Conservation (phyloP, 2,113 vertebrate genomes). For the Rhynchomys soricoides region DNA sequence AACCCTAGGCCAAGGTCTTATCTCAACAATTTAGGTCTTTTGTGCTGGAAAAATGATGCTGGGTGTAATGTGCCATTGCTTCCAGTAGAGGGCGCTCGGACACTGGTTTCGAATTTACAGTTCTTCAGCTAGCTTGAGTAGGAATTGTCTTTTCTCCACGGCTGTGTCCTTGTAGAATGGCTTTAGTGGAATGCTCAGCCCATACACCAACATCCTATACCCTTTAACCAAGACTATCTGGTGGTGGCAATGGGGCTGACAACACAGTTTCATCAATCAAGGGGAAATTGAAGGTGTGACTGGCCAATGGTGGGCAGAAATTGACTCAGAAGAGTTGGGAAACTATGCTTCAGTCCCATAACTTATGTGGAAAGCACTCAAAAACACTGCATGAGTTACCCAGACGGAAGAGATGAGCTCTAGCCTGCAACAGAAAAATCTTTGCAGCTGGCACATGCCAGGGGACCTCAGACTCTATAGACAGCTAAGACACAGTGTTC, state of each 20-base stretch:
- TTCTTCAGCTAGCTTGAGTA: fast-evolving
- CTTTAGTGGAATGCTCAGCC: not conserved
- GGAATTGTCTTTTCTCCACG: not conserved
- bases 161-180: too few relatives aligned
- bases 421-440: not conserved
- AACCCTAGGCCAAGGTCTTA: not conserved
- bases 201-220: not conserved
- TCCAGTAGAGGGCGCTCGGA: slow-evolving; percentile 83
- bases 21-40: not conserved
- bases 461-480: not conserved
- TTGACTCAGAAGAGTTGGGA: not conserved
- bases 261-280: not conserved
- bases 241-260: not conserved
- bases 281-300: not conserved
- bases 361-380: not conserved
- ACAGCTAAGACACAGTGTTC: not conserved
- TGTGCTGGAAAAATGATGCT: not conserved
- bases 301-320: not conserved
- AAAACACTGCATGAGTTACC: not conserved
- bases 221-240: not conserved
- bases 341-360: not conserved
- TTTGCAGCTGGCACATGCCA: not conserved
- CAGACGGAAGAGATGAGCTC: not conserved
- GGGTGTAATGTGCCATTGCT: fast-evolving
- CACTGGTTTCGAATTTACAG: slow-evolving; percentile 28